Evolutionary conservation across 2,888 invertebrate species (phyloP).

Genomic region (Napeogenes inachia): DNA sequence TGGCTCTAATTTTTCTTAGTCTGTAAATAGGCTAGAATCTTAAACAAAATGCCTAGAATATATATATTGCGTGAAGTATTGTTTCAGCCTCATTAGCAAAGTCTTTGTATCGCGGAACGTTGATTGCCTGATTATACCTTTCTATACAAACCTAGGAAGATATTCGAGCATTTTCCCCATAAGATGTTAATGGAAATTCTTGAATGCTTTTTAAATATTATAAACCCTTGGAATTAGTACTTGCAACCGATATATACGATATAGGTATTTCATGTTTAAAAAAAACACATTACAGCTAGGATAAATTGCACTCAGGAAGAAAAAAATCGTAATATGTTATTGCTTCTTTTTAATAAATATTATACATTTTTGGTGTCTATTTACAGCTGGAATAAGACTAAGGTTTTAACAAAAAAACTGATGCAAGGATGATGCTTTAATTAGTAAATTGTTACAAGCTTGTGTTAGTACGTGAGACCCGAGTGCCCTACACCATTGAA

Average conservation of each 20-base stretch:
- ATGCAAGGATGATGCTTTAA: slow-evolving; percentile 46
- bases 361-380: background rate
- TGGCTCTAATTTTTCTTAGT: too few species aligned
- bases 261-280: too few species aligned
- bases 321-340: background rate
- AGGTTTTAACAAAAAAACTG: slow-evolving; percentile 39
- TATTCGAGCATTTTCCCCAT: background rate
- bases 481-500: slow-evolving; percentile 39
- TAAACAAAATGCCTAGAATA: too few species aligned
- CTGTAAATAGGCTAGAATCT: too few species aligned
- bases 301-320: background rate
- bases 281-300: background rate
- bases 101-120: slow-evolving; percentile 5
- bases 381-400: background rate
- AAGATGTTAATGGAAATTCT: slow-evolving; percentile 2
- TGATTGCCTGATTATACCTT: slow-evolving; percentile 2
- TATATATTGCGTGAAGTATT: background rate
- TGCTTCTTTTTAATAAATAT: background rate
- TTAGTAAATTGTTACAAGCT: slow-evolving; percentile 45
- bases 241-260: background rate
- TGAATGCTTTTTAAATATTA: background rate
- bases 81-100: slow-evolving; percentile 4
- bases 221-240: background rate
- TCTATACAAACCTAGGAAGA: background rate
- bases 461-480: slow-evolving; percentile 43